These are phyloP conservation scores for Quadroppia sp. DNA, from an alignment of 2,888 invertebrate genomes.

Conservation along the genomic window DNA sequence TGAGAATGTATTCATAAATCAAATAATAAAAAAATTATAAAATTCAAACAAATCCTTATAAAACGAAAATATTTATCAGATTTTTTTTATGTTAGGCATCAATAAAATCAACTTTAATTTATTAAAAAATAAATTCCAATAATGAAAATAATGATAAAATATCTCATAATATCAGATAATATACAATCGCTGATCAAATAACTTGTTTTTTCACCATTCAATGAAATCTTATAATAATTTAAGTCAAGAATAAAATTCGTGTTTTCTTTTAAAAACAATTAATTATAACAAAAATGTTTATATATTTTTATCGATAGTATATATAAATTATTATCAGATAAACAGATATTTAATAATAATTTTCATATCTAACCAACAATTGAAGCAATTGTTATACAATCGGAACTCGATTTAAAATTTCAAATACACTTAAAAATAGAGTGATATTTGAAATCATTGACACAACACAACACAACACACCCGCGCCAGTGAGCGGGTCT, in stretches of 20 bases:
- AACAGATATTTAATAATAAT: slow-evolving; percentile 27
- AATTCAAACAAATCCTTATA: slow-evolving; percentile 4
- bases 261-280: not conserved
- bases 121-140: slow-evolving; percentile 20
- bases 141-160: not conserved
- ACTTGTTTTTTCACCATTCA: no score
- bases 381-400: no score
- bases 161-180: not conserved
- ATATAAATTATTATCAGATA: slow-evolving; percentile 19
- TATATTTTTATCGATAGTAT: slow-evolving; percentile 13
- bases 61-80: slow-evolving; percentile 10
- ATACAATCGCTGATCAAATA: slow-evolving; percentile 7
- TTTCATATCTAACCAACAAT: no score
- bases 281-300: not conserved
- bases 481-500: no score
- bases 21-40: slow-evolving; percentile 3
- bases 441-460: no score
- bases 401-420: no score
- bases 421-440: no score
- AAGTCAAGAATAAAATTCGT: not conserved
- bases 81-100: not conserved
- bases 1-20: slow-evolving; percentile 19
- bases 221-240: no score
- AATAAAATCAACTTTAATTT: not conserved
- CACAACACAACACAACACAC: not conserved